Conservation (phyloP, 2,888 invertebrate genomes). For the Coelopa pilipes region DNA sequence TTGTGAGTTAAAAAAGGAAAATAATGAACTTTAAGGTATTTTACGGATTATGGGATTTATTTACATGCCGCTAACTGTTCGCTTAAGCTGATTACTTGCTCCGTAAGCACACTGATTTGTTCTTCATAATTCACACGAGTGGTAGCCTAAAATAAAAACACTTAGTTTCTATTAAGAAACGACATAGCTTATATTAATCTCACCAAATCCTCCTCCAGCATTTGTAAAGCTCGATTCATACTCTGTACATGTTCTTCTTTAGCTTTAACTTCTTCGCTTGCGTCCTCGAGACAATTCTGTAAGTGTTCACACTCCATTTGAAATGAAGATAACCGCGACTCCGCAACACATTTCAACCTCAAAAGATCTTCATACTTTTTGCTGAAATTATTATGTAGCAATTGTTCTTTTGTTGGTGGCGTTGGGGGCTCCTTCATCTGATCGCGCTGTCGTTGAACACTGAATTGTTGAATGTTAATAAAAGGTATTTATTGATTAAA, state of each 20-base stretch:
- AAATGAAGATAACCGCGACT: constrained; percentile 61
- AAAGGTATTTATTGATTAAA: background rate
- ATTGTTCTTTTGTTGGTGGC: constrained; percentile 59
- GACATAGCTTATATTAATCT: constrained; percentile 16
- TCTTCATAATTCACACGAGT: constrained; percentile 76
- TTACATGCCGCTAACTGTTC: constrained; percentile 80
- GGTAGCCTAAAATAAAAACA: constrained; percentile 59
- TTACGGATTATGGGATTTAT: constrained; percentile 44
- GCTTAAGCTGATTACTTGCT: constrained; percentile 75
- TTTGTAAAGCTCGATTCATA: constrained; percentile 66
- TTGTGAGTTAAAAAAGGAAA: no score
- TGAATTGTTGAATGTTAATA: constrained; percentile 5
- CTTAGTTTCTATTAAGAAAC: constrained; percentile 7
- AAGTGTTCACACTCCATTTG: constrained; percentile 67
- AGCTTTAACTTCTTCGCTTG: constrained; percentile 67
- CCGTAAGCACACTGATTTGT: constrained; percentile 73
- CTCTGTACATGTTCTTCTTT: constrained; percentile 70
- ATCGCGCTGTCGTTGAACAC: constrained; percentile 47
- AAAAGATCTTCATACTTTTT: constrained; percentile 64
- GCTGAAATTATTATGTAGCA: constrained; percentile 63
- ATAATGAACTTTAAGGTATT: background rate
- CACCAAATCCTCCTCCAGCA: constrained; percentile 76
- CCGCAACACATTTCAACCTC: constrained; percentile 60
- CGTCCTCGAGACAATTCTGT: constrained; percentile 68
- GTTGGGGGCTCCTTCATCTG: constrained; percentile 51